Percentiles rank a stretch among this genome's conserved stretches.
These are phyloP conservation scores for Conopomorpha cramerella DNA, from an alignment of 1,140 invertebrate genomes.

Conservation along the genomic window DNA sequence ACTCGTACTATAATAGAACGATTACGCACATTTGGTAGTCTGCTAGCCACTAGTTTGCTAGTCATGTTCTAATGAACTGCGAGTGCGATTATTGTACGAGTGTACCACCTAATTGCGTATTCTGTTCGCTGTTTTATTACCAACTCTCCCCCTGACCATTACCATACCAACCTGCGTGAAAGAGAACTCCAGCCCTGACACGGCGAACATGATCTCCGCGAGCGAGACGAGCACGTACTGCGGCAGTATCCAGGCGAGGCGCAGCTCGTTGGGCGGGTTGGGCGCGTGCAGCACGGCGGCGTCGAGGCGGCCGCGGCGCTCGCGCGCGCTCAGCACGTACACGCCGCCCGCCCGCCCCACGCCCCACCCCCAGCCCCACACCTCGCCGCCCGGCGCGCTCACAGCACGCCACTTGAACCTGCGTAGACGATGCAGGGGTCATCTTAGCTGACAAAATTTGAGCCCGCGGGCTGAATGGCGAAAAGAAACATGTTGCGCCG, in stretches of 20 bases:
- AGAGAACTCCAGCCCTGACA: constrained; percentile 90
- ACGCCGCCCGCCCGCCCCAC: constrained; percentile 30
- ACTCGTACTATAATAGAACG: no score
- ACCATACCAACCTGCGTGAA: constrained; percentile 71
- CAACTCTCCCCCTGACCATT: no score
- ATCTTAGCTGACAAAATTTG: no score
- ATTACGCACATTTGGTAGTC: no score
- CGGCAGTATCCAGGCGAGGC: constrained; percentile 84
- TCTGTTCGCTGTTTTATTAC: no score
- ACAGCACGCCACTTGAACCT: constrained; percentile 32
- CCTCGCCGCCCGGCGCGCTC: constrained; percentile 21
- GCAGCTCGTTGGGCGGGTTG: constrained; percentile 72
- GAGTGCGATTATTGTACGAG: no score
- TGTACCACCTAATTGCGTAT: no score
- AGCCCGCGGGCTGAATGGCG: no score
- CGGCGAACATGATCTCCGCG: constrained; percentile 86
- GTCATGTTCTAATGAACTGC: no score
- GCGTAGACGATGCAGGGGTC: no score
- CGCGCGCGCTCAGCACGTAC: constrained; percentile 34
- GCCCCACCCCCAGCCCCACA: constrained; percentile 28
- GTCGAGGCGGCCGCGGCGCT: constrained; percentile 30
- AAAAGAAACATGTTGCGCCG: no score
- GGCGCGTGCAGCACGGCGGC: constrained; percentile 47
- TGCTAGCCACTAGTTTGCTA: no score
- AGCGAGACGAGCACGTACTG: constrained; percentile 86